Percentiles rank a stretch among this genome's conserved stretches.
Conservation (phyloP, 2,113 vertebrate genomes). For the Ia io region DNA sequence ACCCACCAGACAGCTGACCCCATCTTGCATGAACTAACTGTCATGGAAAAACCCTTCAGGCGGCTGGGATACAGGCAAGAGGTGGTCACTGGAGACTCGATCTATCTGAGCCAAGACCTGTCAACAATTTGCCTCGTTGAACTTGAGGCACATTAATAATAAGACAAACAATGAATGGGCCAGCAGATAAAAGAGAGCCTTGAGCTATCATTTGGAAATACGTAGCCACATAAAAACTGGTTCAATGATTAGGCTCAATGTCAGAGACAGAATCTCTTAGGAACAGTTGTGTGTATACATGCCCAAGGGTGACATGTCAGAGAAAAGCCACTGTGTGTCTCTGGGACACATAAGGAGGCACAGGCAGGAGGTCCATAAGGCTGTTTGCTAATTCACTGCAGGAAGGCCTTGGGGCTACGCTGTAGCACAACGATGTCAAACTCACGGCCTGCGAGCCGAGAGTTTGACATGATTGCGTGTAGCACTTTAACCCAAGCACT, state of each 20-base stretch:
- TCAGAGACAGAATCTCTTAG: conserved; percentile 23
- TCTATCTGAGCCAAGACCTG: conserved; percentile 50
- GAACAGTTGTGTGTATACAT: neutral
- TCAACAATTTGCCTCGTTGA: conserved; percentile 63
- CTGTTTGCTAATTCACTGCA: neutral
- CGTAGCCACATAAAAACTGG: conserved; percentile 66
- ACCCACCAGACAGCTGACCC: conserved; percentile 13
- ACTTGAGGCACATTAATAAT: conserved; percentile 65
- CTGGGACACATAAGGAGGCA: neutral
- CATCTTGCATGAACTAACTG: conserved; percentile 37
- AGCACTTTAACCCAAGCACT: neutral
- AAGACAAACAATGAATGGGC: conserved; percentile 70
- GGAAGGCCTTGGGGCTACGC: neutral
- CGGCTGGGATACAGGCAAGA: neutral
- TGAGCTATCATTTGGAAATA: conserved; percentile 70
- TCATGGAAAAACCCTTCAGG: neutral
- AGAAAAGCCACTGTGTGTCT: neutral
- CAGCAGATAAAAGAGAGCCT: conserved; percentile 61
- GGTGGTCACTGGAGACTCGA: neutral
- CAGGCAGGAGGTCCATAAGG: neutral
- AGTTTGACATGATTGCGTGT: no score
- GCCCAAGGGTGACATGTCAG: conserved; percentile 15
- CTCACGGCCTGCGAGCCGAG: no score
- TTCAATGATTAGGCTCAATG: conserved; percentile 56
- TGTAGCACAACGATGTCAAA: neutral